These are phyloP conservation scores for Podarcis cretensis DNA, from an alignment of 2,113 vertebrate genomes.

Conservation along the genomic window DNA sequence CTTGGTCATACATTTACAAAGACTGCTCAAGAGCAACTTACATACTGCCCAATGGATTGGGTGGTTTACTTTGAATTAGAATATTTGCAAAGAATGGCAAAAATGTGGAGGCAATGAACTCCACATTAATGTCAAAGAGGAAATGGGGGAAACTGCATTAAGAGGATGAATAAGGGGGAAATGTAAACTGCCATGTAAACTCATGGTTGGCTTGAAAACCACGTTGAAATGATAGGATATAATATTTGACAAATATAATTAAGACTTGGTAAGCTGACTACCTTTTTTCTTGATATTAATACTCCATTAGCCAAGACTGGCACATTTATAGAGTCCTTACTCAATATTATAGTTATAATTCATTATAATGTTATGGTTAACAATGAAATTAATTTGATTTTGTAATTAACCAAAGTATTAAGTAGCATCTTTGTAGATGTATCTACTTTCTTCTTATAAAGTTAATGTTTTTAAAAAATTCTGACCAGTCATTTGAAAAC, in stretches of 20 bases:
- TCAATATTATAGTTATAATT: not conserved
- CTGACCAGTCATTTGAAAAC: not conserved
- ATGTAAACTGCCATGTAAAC: not conserved
- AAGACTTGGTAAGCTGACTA: not conserved
- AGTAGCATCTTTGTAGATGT: not conserved
- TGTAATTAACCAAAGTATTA: not conserved
- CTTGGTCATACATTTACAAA: not conserved
- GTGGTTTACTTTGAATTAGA: not conserved
- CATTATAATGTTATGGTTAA: not conserved
- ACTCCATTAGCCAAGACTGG: no score
- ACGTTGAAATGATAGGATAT: not conserved
- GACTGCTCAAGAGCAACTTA: not conserved
- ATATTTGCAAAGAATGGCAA: not conserved
- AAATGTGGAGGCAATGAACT: not conserved
- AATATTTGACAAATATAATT: not conserved
- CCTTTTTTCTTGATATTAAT: not conserved
- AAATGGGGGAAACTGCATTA: not conserved
- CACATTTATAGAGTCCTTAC: not conserved
- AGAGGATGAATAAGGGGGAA: not conserved
- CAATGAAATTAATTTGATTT: not conserved
- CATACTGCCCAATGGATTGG: not conserved
- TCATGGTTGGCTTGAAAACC: not conserved
- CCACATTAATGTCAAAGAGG: not conserved
- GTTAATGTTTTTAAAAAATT: not conserved
- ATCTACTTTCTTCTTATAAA: not conserved